A percentile compares a stretch with the other conserved stretches of the same genome.
Conservation (phyloP, 2,797 vertebrate species). For the Takifugu ocellatus region DNA sequence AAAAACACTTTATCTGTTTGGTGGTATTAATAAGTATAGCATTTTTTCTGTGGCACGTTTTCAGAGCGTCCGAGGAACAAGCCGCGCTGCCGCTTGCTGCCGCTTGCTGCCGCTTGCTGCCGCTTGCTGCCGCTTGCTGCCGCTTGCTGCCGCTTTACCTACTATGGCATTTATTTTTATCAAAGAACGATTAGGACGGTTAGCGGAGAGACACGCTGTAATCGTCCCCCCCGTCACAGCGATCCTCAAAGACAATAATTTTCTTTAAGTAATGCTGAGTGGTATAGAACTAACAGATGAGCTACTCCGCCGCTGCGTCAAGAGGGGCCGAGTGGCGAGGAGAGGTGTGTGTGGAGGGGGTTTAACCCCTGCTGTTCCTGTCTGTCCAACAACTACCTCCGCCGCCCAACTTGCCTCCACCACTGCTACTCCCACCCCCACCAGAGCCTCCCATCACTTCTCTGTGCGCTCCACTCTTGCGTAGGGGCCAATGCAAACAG, state of each 20-base stretch:
- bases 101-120: not conserved
- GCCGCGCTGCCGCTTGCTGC: conserved; percentile 1
- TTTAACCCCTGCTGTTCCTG: conserved; percentile 85
- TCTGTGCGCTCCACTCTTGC: conserved; percentile 78
- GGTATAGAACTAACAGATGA: conserved; percentile 50
- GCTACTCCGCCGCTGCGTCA: conserved; percentile 34
- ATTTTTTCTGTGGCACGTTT: not conserved
- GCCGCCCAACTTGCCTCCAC: conserved; percentile 29
- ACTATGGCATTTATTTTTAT: conserved; percentile 36
- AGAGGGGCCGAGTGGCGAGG: conserved; percentile 49
- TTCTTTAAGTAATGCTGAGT: conserved; percentile 52
- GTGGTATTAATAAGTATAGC: not conserved
- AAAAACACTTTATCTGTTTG: too few species aligned
- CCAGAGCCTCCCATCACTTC: conserved; percentile 49
- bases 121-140: too few species aligned
- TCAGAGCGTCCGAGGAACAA: too few species aligned
- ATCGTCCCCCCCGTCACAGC: conserved; percentile 25
- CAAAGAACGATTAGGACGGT: conserved; percentile 35
- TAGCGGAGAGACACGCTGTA: conserved; percentile 28
- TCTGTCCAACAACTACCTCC: conserved; percentile 67
- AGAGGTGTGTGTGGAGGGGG: conserved; percentile 45
- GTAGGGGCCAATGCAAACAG: conserved; percentile 94
- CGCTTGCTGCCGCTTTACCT: conserved; percentile 5
- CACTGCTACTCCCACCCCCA: conserved; percentile 10
- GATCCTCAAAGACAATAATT: conserved; percentile 39